These are phyloP conservation scores for Microchrysa polita DNA, from an alignment of 2,888 invertebrate genomes.

Conservation along the genomic window DNA sequence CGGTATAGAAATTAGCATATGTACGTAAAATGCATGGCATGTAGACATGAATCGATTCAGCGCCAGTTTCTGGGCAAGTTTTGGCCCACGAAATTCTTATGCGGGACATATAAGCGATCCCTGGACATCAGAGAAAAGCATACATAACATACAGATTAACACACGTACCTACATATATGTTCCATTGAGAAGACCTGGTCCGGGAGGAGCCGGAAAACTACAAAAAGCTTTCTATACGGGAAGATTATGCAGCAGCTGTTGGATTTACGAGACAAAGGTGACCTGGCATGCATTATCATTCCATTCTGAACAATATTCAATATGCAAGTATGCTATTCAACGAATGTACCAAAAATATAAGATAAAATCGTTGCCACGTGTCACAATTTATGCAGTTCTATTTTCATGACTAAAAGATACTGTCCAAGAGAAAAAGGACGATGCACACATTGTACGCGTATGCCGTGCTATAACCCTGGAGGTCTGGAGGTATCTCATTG, in stretches of 20 bases:
- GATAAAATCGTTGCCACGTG: constrained; percentile 11
- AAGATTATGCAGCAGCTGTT: constrained; percentile 11
- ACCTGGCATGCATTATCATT: constrained; percentile 6
- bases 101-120: background rate
- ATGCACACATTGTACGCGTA: no score
- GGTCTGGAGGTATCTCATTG: no score
- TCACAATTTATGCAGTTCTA: constrained; percentile 9
- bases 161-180: no score
- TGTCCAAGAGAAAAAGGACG: background rate
- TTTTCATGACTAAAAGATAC: background rate
- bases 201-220: background rate
- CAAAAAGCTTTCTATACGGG: no score
- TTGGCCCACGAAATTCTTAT: background rate
- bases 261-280: constrained; percentile 8
- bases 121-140: constrained; percentile 2
- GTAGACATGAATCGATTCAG: constrained; percentile 5
- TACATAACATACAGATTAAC: no score
- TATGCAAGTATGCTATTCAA: constrained; percentile 11
- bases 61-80: background rate
- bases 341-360: background rate
- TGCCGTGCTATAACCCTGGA: no score
- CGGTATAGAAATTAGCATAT: constrained; percentile 7
- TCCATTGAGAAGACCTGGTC: background rate
- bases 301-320: constrained; percentile 2
- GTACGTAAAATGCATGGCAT: background rate